Evolutionary conservation across 1,140 invertebrate species (phyloP).

Genomic region (Drosophila kurseongensis): DNA sequence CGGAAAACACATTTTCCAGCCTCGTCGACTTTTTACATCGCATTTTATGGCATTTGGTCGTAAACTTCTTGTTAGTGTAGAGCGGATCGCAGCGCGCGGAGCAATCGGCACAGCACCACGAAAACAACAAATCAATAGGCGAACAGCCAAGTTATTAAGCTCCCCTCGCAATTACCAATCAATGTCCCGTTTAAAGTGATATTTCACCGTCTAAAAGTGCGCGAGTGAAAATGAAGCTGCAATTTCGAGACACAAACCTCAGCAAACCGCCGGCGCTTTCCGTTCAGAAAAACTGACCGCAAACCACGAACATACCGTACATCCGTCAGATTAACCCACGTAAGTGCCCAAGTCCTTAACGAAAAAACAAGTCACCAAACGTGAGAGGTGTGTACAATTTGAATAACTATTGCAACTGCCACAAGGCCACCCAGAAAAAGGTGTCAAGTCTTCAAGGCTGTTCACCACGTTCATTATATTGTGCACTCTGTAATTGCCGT

Average conservation of each 20-base stretch:
- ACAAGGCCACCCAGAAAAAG: constrained; percentile 24
- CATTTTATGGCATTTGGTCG: constrained; percentile 84
- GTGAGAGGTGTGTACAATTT: constrained; percentile 48
- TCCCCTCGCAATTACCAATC: constrained; percentile 20
- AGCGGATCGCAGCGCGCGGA: constrained; percentile 77
- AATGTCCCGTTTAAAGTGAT: constrained; percentile 9
- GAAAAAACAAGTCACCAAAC: not conserved
- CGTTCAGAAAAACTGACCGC: constrained; percentile 10
- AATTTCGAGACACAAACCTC: not conserved
- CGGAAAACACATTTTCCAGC: constrained; percentile 84
- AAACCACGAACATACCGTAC: constrained; percentile 11
- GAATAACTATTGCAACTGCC: constrained; percentile 19
- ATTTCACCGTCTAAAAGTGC: constrained; percentile 17
- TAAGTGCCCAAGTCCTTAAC: constrained; percentile 27
- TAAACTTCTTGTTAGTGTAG: constrained; percentile 84
- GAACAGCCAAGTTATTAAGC: constrained; percentile 32
- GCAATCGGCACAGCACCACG: constrained; percentile 33
- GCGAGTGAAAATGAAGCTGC: constrained; percentile 27
- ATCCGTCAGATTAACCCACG: constrained; percentile 39
- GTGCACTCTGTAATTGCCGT: constrained; percentile 37
- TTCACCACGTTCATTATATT: constrained; percentile 1
- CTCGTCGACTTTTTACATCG: constrained; percentile 84
- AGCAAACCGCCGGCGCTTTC: constrained; percentile 32
- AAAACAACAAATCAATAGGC: constrained; percentile 51
- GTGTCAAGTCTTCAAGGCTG: constrained; percentile 70